Base-by-base conservation (phyloP, 1,140 invertebrate genomes). In the Vanessa tameamea region DNA sequence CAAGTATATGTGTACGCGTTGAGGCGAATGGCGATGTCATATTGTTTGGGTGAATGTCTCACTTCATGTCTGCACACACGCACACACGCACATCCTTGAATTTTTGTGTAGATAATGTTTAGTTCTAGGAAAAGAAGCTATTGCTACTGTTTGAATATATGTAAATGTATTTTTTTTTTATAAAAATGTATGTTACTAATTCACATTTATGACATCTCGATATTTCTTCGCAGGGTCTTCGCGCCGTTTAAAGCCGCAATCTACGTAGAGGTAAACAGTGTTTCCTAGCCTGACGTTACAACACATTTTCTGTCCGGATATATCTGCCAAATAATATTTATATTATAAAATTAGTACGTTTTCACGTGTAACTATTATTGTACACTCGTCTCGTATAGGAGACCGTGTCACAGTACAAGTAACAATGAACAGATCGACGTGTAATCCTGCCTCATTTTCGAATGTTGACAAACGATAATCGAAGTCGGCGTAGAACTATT, bases 141-240 rank as follows among this genome's bases (percentile, higher is more conserved):
- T 43, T 43, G 37, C 3, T 43, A 43, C 6, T 43, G 9, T 43
- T 43, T 43, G 7, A 43, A 6, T 43, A 11, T 9, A n/a, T n/a
- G n/a, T n/a, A 43, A 9, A 43, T 43, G 7, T 43, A 37, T 5
- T 37, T 37, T 37, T 5, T 50, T 2, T 15, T n/a, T n/a, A 14
- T 15, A 51, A 12, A 15, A 1, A 51, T 51, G 13, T 51, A 5
- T 51, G 14, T 31, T 31, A 31, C 1, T 31, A 51, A 51, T 6
- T 20, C 12, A 12, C n/a, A n/a, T 51, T 20, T 15, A 4, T 71
- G 14, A 20, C 47, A 71, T 20, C 16, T 13, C 57, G 16, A 51
- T 69, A 73, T 66, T 82, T 79, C 78, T 83, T 80, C 63, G 13
- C 86, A 89, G 86, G 81, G 80, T 86, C 79, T 87, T 78, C 84